Percentiles rank a stretch among this genome's conserved stretches.
Conservation (phyloP, 2,113 vertebrate species). For the Oxygymnocypris stewartii region DNA sequence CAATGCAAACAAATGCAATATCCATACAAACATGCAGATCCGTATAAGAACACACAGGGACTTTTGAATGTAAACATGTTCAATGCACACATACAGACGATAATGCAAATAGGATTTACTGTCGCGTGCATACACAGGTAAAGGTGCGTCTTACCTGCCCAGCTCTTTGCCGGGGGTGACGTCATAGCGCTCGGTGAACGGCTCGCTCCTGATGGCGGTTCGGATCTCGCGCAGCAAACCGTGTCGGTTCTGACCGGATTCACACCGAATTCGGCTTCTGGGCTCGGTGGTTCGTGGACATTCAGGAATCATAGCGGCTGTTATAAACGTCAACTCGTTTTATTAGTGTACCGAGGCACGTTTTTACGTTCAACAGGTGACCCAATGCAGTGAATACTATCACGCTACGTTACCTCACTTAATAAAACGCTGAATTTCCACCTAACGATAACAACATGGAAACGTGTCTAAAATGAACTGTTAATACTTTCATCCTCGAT, state of each 20-base stretch:
- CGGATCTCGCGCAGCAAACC: slow-evolving; percentile 69
- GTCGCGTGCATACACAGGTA: background rate
- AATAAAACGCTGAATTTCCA: background rate
- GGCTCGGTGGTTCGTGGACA: slow-evolving; percentile 59
- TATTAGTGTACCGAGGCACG: background rate
- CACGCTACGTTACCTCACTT: background rate
- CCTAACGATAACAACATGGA: background rate
- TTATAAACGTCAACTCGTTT: background rate
- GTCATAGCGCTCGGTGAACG: slow-evolving; percentile 72
- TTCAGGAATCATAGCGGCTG: slow-evolving; percentile 70
- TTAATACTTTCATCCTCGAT: slow-evolving; percentile 41
- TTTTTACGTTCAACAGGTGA: slow-evolving; percentile 22
- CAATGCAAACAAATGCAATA: background rate
- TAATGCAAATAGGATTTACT: background rate
- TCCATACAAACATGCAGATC: background rate
- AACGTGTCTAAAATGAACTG: slow-evolving; percentile 16
- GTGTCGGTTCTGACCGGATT: slow-evolving; percentile 58
- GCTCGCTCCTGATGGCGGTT: slow-evolving; percentile 64
- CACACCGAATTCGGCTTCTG: slow-evolving; percentile 54
- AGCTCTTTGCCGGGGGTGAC: slow-evolving; percentile 72
- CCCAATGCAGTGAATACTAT: background rate
- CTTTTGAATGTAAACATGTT: background rate
- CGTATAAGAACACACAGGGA: background rate
- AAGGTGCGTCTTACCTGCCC: slow-evolving; percentile 62
- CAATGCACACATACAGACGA: background rate